phyloP scores from a whole-genome alignment of 2,797 vertebrate species.

The Thripadectes ignobilis region DNA sequence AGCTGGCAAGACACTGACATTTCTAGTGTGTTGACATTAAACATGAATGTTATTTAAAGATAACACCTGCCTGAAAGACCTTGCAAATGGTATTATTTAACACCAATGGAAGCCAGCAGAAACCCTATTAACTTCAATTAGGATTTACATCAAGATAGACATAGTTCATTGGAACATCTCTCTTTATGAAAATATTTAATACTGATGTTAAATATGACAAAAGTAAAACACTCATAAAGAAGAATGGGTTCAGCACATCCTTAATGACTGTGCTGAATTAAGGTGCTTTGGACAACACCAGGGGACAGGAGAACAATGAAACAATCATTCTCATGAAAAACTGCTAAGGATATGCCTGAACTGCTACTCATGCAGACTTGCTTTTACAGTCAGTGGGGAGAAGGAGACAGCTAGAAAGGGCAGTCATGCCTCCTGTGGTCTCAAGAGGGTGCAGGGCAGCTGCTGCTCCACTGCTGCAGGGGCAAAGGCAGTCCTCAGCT shows the following conservation, averaged over 20 bases:
- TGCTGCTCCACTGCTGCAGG: not conserved
- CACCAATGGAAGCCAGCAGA: not conserved
- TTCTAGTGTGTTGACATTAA: not conserved
- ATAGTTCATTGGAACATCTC: not conserved
- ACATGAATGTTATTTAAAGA: not conserved
- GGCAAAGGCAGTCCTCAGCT: not conserved
- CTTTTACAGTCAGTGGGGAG: not conserved
- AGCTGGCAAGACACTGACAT: not conserved
- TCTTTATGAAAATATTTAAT: not conserved
- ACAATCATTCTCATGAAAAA: not conserved
- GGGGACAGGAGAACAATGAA: not conserved
- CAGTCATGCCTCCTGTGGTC: not conserved
- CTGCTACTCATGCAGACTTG: not conserved
- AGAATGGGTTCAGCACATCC: not conserved
- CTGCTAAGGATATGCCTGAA: not conserved
- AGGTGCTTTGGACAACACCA: not conserved
- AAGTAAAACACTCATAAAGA: not conserved
- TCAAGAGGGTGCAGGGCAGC: not conserved
- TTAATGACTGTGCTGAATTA: not conserved
- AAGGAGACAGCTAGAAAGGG: not conserved
- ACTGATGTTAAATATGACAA: not conserved
- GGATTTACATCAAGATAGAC: not conserved
- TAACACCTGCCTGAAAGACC: not conserved
- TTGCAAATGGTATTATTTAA: not conserved
- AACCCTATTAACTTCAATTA: not conserved